Base-by-base conservation (phyloP, 2,113 vertebrate species). In the Mormyrus lacerda region DNA sequence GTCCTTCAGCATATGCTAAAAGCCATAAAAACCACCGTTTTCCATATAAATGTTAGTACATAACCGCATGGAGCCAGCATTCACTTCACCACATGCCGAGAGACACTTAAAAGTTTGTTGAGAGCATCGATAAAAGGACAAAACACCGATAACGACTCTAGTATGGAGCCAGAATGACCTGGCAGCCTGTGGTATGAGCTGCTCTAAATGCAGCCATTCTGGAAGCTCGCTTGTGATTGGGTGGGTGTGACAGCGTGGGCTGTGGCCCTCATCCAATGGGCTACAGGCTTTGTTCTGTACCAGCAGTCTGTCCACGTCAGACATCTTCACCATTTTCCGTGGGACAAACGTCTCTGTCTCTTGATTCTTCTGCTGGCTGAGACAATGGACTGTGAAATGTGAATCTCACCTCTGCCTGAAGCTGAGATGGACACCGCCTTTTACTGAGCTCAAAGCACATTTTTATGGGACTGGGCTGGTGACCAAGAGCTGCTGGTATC, bases 81-180 rank as follows among this genome's bases (percentile, higher is more conserved):
- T 53, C 84, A 4, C 48, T 86, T 51, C n/a, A 35, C 11, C n/a
- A 31, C 84, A 35, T 13, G 44, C 84, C 17, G 48, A 48, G 48
- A 48, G 47, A 86, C 47, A 35, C 4, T 86, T 86, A 50, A 51
- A 86, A 45, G 84, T 86, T 31, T 86, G 48, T 51, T 0, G 4
- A 51, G 10, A 86, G 82, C 84, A 17, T 86, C 48, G 9, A 86
- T 86, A 86, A 86, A 86, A 86, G n/a, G 84, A 86, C 84, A 86
- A 86, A 86, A n/a, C 24, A 13, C 19, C 8, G 35, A 39, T 76
- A 76, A 76, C 73, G 73, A 84, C 39, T 84, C 21, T 19, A 44
- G 19, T 84, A 45, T 47, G 19, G 44, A 84, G 44, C 44, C 82
- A 47, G 39, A 84, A 84, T 10, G 21, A 42, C 44, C 42, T 84